phyloP scores from a whole-genome alignment of 2,888 invertebrate species.

The Apodemia duryi region DNA sequence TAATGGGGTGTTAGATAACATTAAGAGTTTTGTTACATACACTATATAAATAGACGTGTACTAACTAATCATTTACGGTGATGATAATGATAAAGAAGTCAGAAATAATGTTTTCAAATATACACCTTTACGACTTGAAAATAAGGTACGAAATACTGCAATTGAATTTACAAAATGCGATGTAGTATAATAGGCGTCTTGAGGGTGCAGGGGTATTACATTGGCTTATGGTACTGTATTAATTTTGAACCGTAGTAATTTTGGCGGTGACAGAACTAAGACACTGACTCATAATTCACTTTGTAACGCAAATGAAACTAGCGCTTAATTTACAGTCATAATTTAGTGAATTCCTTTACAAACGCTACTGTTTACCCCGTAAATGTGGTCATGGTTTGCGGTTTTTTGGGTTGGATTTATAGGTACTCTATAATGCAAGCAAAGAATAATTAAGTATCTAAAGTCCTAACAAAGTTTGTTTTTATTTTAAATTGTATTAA shows the following conservation, averaged over 20 bases:
- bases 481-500: too few relatives aligned
- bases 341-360: slow-evolving; percentile 74
- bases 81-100: slow-evolving; percentile 42
- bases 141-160: slow-evolving; percentile 38
- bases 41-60: slow-evolving; percentile 75
- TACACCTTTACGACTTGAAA: slow-evolving; percentile 31
- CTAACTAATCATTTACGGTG: slow-evolving; percentile 61
- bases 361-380: slow-evolving; percentile 43
- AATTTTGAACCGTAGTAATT: slow-evolving; percentile 79
- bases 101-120: slow-evolving; percentile 24
- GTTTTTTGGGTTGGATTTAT: slow-evolving; percentile 35
- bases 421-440: slow-evolving; percentile 32
- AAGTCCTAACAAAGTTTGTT: not conserved
- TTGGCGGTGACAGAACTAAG: slow-evolving; percentile 78
- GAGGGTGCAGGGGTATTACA: slow-evolving; percentile 62
- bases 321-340: slow-evolving; percentile 77
- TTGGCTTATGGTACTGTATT: slow-evolving; percentile 78
- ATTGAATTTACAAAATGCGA: slow-evolving; percentile 56
- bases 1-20: slow-evolving; percentile 59
- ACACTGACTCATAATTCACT: slow-evolving; percentile 77
- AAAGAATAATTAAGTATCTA: slow-evolving; percentile 13
- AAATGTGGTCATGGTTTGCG: slow-evolving; percentile 32
- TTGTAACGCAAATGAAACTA: slow-evolving; percentile 77
- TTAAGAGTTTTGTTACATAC: slow-evolving; percentile 70
- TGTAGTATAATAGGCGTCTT: slow-evolving; percentile 65